Evolutionary conservation across 2,113 vertebrate species (phyloP), one percentile per base, ranked within the genome.

Genomic region (Centrocercus urophasianus): DNA sequence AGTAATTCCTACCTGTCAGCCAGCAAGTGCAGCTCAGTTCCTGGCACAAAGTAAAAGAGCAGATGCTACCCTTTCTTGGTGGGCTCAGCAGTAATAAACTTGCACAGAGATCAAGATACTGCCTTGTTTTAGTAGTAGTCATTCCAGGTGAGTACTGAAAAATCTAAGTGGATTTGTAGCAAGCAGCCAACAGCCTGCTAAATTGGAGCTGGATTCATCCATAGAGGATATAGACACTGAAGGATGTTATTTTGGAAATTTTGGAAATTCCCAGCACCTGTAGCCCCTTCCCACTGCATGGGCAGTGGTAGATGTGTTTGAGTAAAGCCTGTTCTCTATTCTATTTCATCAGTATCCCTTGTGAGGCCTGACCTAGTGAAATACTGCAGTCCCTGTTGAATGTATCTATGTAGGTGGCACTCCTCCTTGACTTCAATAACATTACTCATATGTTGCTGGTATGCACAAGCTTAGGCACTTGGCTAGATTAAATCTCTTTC

Each of bases 111-210:
- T 2, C 52, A 52, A 94, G 75, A 61, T 61, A 25, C 6, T 72
- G 43, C 48, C 57, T 76, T 72, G 5, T 65, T 83, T 84, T 61
- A 27, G 27, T 50, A 45, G 21, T 2, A 3, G 24, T 54, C 40
- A 7, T 40, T 81, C 22, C 30, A 72, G 56, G 22, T 84, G 65
- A 82, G 16, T 43, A 43, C 15, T 34, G 74, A 78, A 90, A 82
- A 17, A 25, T 17, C 19, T 4, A 13, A 0, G 0, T 8, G 27
- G 36, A 54, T 64, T 72, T 43, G 19, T 18, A 75, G 43, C 30
- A 89, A 93, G 84, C 92, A 82, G 17, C 8, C 48, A 82, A 11
- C 12, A 70, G 36, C 15, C 15, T 22, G 13, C 64, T 81, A n/a
- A n/a, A 36, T 12, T 13, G 57, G 20, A 30, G 17, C 22, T 85